Conservation (phyloP, 2,797 vertebrate genomes). For the Uromys caudimaculatus region DNA sequence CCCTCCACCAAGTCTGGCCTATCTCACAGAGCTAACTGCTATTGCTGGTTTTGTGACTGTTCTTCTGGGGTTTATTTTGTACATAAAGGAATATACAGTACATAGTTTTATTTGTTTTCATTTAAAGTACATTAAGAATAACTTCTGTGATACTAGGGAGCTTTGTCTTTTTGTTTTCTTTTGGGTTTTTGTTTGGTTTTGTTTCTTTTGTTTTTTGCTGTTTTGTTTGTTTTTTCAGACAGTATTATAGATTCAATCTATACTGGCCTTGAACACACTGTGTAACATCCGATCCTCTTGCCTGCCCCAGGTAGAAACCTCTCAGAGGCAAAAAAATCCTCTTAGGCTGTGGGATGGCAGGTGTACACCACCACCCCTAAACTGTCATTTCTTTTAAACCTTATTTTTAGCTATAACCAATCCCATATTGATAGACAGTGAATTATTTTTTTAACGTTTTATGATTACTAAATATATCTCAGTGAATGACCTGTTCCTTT, state of each 20-base stretch:
- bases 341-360: neutral
- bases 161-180: neutral
- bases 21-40: neutral
- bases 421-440: slow-evolving; percentile 4
- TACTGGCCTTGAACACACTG: neutral
- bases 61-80: neutral
- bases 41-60: neutral
- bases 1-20: neutral
- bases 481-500: slow-evolving; percentile 25
- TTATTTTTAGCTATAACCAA: neutral
- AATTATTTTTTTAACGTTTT: slow-evolving; percentile 51
- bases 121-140: neutral
- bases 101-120: neutral
- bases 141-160: neutral
- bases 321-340: neutral
- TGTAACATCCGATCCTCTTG: neutral
- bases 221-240: neutral
- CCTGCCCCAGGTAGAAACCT: neutral
- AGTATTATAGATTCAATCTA: neutral
- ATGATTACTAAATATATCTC: slow-evolving; percentile 25
- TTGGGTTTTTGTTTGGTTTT: too few species aligned
- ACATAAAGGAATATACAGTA: neutral
- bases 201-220: neutral
- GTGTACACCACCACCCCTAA: neutral
- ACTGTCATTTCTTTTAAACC: neutral